These are phyloP conservation scores for Riptortus pedestris DNA, from an alignment of 1,140 invertebrate genomes.

Conservation along the genomic window DNA sequence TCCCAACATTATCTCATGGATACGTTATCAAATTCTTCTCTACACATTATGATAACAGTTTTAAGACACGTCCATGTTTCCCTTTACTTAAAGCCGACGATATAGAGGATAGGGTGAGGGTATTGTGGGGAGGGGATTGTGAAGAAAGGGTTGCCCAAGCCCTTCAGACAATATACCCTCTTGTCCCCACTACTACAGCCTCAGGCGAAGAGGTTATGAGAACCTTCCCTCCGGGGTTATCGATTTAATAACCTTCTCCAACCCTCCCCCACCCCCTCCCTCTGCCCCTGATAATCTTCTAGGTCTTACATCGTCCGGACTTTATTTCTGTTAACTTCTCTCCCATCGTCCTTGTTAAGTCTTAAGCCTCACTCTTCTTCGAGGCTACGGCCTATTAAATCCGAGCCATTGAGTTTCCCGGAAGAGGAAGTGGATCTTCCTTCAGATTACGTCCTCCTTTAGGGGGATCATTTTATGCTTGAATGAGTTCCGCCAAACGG, in stretches of 20 bases:
- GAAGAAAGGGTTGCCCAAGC: conserved; percentile 2
- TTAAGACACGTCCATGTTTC: conserved; percentile 3
- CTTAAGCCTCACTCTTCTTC: too few species aligned
- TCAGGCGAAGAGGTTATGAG: conserved; percentile 1
- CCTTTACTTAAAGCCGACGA: neutral
- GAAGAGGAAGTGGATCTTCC: too few species aligned
- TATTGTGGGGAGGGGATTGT: neutral
- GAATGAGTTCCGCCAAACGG: too few species aligned
- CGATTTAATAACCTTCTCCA: conserved; percentile 10
- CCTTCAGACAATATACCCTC: neutral
- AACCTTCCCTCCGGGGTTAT: neutral
- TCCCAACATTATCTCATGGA: too few species aligned
- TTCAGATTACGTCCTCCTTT: too few species aligned
- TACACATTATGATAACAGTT: too few species aligned
- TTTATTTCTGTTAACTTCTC: conserved; percentile 7
- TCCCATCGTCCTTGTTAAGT: too few species aligned
- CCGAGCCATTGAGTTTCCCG: too few species aligned
- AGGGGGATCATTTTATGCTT: too few species aligned
- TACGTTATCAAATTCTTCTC: too few species aligned
- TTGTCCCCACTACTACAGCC: neutral
- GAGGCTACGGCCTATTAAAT: too few species aligned
- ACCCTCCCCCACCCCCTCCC: too few species aligned
- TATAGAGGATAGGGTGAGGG: neutral
- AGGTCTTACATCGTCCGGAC: neutral
- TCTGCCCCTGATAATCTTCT: neutral